Evolutionary conservation across 2,888 invertebrate genomes (phyloP).

Genomic region (Eulithis prunata): DNA sequence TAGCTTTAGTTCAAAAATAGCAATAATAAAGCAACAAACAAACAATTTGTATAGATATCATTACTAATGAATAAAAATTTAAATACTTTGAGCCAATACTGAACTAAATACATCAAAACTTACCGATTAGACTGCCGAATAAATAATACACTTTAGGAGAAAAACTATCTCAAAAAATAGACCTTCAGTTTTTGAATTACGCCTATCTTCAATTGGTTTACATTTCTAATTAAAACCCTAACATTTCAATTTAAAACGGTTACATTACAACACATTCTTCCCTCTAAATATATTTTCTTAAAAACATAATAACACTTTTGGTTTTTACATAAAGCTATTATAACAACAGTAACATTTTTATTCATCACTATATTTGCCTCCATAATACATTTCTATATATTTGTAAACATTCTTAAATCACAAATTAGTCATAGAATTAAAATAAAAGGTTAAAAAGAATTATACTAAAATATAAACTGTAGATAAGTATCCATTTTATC

Average conservation of each 20-base stretch:
- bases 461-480: slow-evolving; percentile 56
- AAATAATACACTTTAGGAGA: slow-evolving; percentile 40
- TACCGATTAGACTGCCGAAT: slow-evolving; percentile 37
- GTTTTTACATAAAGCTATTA: slow-evolving; percentile 80
- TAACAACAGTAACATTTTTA: slow-evolving; percentile 78
- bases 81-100: slow-evolving; percentile 81
- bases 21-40: slow-evolving; percentile 34
- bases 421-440: slow-evolving; percentile 52
- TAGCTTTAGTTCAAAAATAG: slow-evolving; percentile 32
- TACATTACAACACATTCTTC: slow-evolving; percentile 41
- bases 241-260: slow-evolving; percentile 40
- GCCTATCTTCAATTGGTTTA: slow-evolving; percentile 34
- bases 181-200: slow-evolving; percentile 36
- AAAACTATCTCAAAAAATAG: slow-evolving; percentile 45
- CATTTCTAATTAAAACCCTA: slow-evolving; percentile 35
- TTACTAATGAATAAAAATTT: slow-evolving; percentile 35
- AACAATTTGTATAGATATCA: slow-evolving; percentile 43
- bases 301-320: slow-evolving; percentile 83
- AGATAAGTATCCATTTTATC: slow-evolving; percentile 33
- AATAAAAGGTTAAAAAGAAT: slow-evolving; percentile 62
- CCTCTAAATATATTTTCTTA: slow-evolving; percentile 62
- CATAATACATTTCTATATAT: slow-evolving; percentile 65
- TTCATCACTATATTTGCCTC: slow-evolving; percentile 67
- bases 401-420: slow-evolving; percentile 49
- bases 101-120: slow-evolving; percentile 54